Percentiles rank a stretch among this genome's conserved stretches.
These are phyloP conservation scores for Lepidurus arcticus DNA, from an alignment of 1,140 invertebrate genomes.

Conservation along the genomic window DNA sequence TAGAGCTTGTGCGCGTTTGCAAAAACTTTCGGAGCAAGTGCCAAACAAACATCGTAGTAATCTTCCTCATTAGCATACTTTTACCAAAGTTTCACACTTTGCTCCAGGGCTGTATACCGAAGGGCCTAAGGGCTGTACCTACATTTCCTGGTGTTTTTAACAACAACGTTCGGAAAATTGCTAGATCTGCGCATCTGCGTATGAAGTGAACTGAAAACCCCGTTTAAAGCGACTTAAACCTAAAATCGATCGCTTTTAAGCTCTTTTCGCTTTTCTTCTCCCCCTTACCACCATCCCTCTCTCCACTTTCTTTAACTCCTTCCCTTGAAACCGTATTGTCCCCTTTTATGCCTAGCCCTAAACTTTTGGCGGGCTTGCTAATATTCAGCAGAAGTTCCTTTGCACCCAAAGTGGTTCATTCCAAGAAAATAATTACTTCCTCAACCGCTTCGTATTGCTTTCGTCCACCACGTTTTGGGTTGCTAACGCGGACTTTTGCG, in stretches of 20 bases:
- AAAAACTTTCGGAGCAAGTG: neutral
- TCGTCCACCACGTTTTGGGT: neutral
- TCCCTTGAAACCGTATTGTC: neutral
- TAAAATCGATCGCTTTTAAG: neutral
- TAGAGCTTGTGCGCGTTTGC: neutral
- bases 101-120: no score
- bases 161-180: no score
- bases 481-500: neutral
- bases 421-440: slow-evolving; percentile 22
- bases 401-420: slow-evolving; percentile 10
- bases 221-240: neutral
- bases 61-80: no score
- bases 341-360: neutral
- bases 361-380: neutral
- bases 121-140: no score
- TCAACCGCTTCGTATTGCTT: slow-evolving; percentile 9
- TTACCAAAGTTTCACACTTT: no score
- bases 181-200: neutral
- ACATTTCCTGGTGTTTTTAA: no score
- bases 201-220: neutral
- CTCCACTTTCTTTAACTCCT: neutral
- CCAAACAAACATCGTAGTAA: neutral
- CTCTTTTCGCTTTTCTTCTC: neutral
- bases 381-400: neutral
- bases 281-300: neutral